These are phyloP conservation scores for Lasioglossum vierecki DNA, from an alignment of 2,888 invertebrate species.

Conservation along the genomic window DNA sequence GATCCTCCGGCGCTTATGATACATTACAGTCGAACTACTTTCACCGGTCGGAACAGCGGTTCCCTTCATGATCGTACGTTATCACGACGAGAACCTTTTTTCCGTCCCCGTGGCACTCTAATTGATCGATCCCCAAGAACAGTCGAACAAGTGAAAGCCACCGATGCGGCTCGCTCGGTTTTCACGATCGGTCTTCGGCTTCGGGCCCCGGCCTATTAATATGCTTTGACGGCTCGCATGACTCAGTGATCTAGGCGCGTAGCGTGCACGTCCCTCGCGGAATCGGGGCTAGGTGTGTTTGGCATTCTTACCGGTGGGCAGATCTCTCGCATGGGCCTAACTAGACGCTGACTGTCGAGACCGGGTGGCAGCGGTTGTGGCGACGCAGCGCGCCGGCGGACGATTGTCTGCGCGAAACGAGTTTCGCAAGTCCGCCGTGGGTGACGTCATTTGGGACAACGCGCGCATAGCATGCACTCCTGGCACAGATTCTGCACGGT, in stretches of 20 bases:
- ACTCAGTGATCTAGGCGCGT: slow-evolving; percentile 62
- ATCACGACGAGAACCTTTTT: slow-evolving; percentile 50
- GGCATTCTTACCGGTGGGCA: slow-evolving; percentile 75
- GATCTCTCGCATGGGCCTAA: slow-evolving; percentile 59
- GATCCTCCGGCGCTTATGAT: slow-evolving; percentile 49
- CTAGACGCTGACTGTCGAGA: slow-evolving; percentile 42
- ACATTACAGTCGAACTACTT: slow-evolving; percentile 57
- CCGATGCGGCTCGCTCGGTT: slow-evolving; percentile 22
- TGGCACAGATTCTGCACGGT: slow-evolving; percentile 76
- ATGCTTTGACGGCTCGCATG: slow-evolving; percentile 69
- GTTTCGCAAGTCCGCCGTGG: slow-evolving; percentile 68
- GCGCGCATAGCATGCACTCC: slow-evolving; percentile 71
- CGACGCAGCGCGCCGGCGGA: slow-evolving; percentile 36
- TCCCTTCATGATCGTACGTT: slow-evolving; percentile 42
- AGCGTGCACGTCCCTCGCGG: slow-evolving; percentile 58
- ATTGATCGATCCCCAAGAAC: slow-evolving; percentile 54
- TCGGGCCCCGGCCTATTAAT: slow-evolving; percentile 64
- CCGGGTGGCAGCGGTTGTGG: background rate
- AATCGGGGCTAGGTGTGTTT: slow-evolving; percentile 72
- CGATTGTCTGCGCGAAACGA: slow-evolving; percentile 71
- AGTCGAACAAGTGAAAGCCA: slow-evolving; percentile 66
- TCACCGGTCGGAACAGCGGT: slow-evolving; percentile 61
- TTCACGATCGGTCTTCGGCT: slow-evolving; percentile 29
- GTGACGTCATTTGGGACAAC: slow-evolving; percentile 78
- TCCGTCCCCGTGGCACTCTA: slow-evolving; percentile 44